A percentile compares a stretch with the other conserved stretches of the same genome.
Conservation (phyloP, 2,113 vertebrate species). For the Pavo muticus region DNA sequence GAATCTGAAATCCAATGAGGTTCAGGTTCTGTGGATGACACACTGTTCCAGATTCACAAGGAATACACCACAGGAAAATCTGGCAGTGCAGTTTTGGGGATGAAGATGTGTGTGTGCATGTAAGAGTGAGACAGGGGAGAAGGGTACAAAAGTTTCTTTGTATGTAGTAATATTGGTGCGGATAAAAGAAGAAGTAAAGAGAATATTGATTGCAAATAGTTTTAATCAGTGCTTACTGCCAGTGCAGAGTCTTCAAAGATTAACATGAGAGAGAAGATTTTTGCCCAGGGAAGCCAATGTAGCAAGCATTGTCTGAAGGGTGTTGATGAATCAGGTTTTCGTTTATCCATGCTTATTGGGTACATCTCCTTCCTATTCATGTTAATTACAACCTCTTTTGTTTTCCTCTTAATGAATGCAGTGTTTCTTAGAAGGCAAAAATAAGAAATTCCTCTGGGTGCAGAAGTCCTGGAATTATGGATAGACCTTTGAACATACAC, state of each 20-base stretch:
- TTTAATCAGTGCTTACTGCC: neutral
- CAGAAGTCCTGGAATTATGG: neutral
- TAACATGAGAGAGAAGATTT: neutral
- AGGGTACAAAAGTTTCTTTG: neutral
- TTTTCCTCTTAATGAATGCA: neutral
- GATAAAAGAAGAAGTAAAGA: neutral
- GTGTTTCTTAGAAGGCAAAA: neutral
- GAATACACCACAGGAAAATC: constrained; percentile 34
- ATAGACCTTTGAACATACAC: neutral
- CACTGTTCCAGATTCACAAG: constrained; percentile 57
- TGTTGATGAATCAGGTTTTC: neutral
- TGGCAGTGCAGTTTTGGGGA: constrained; percentile 60
- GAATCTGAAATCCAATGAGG: constrained; percentile 53
- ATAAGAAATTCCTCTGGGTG: neutral
- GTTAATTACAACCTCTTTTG: neutral
- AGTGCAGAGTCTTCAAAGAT: neutral
- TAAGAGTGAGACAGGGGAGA: neutral
- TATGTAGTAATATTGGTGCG: neutral
- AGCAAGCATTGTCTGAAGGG: neutral
- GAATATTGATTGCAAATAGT: neutral
- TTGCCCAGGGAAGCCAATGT: neutral
- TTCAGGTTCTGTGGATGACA: constrained; percentile 60
- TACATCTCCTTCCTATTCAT: neutral
- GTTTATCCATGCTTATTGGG: neutral
- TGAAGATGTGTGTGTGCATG: rapidly evolving